These are phyloP conservation scores for Schlechtendalia chinensis DNA, from an alignment of 1,140 invertebrate species.

Conservation along the genomic window DNA sequence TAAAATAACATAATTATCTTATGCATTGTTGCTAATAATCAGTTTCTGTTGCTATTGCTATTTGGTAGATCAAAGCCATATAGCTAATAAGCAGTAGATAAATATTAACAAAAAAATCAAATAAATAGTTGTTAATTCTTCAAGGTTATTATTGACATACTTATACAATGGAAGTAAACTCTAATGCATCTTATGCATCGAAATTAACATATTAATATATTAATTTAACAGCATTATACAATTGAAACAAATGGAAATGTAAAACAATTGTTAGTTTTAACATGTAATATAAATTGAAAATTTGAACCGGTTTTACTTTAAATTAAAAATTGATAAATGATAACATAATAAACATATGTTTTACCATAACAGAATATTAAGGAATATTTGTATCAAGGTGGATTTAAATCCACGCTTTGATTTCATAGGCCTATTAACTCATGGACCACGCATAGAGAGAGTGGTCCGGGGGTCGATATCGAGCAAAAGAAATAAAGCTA, in stretches of 20 bases:
- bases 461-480: too few relatives aligned
- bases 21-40: too few relatives aligned
- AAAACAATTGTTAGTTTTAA: background rate
- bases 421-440: too few relatives aligned
- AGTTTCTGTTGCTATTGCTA: too few relatives aligned
- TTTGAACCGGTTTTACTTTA: conserved; percentile 17
- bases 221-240: background rate
- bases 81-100: background rate
- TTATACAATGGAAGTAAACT: background rate
- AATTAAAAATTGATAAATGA: background rate
- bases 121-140: background rate
- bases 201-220: background rate
- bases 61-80: background rate
- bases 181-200: background rate
- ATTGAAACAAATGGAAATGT: background rate
- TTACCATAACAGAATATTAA: background rate
- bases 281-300: background rate
- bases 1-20: background rate
- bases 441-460: too few relatives aligned
- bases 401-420: too few relatives aligned
- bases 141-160: background rate
- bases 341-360: conserved; percentile 19
- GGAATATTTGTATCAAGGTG: too few relatives aligned
- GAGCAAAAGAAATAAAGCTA: too few relatives aligned
- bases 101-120: background rate